A percentile compares a stretch with the other conserved stretches of the same genome.
Evolutionary conservation across 2,888 invertebrate genomes (phyloP).

Genomic region (Parelbella ahira): DNA sequence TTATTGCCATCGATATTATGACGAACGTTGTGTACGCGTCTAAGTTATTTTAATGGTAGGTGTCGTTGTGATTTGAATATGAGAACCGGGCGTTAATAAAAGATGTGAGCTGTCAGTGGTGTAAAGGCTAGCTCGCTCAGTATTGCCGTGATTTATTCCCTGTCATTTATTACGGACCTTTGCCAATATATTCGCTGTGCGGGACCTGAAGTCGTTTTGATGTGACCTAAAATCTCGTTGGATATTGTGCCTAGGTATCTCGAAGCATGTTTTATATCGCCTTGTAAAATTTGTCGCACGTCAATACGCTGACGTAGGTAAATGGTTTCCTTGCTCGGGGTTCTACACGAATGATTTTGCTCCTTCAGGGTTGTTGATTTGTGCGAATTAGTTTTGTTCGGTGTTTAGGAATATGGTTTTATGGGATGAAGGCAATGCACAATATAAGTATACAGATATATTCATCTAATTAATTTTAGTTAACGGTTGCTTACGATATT

Average conservation of each 20-base stretch:
- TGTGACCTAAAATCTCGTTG: slow-evolving; percentile 24
- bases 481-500: too few species aligned
- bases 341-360: too few species aligned
- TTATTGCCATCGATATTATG: slow-evolving; percentile 74
- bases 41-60: slow-evolving; percentile 57
- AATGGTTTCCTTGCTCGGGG: too few species aligned
- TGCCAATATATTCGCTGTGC: slow-evolving; percentile 23
- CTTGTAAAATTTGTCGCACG: slow-evolving; percentile 17
- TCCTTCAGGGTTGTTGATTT: slow-evolving; percentile 16
- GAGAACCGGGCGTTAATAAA: slow-evolving; percentile 24
- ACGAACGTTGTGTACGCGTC: slow-evolving; percentile 62
- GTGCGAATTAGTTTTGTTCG: too few species aligned
- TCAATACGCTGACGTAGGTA: slow-evolving; percentile 19
- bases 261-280: slow-evolving; percentile 11
- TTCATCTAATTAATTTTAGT: too few species aligned
- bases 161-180: slow-evolving; percentile 24
- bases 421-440: too few species aligned
- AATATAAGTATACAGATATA: too few species aligned
- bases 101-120: slow-evolving; percentile 23
- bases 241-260: slow-evolving; percentile 11
- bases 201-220: slow-evolving; percentile 21
- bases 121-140: slow-evolving; percentile 22
- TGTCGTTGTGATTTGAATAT: slow-evolving; percentile 49
- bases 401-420: too few species aligned
- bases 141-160: slow-evolving; percentile 22